Evolutionary conservation across 2,888 invertebrate species (phyloP).

Genomic region (Nemotelus nigrinus): DNA sequence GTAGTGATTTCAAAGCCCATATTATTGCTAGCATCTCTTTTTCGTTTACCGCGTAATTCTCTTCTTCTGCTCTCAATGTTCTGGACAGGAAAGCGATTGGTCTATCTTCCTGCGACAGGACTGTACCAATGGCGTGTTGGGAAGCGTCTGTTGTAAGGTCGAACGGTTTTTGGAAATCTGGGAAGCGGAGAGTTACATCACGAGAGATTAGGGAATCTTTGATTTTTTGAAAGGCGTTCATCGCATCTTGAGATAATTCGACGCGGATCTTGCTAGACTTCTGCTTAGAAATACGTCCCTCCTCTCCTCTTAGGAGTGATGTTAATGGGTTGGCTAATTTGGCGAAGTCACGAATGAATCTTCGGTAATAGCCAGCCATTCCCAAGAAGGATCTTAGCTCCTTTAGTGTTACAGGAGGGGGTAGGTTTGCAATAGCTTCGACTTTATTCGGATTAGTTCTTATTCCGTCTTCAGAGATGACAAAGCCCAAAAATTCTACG

Average conservation of each 20-base stretch:
- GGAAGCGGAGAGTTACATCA: too few species aligned
- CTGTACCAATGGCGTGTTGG: not conserved
- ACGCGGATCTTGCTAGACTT: not conserved
- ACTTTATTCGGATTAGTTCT: conserved; percentile 27
- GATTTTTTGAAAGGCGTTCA: not conserved
- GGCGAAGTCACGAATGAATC: not conserved
- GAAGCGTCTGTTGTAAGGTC: not conserved
- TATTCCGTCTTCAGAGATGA: conserved; percentile 24
- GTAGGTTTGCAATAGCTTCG: conserved; percentile 26
- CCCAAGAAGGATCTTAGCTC: conserved; percentile 16
- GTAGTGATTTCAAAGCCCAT: not conserved
- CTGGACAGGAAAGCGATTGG: not conserved
- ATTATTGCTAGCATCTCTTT: conserved; percentile 10
- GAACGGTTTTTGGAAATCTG: too few species aligned
- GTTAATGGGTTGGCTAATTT: not conserved
- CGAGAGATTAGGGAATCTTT: not conserved
- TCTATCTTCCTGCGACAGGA: not conserved
- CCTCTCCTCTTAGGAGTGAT: conserved; percentile 25
- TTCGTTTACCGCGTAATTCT: not conserved
- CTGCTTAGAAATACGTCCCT: not conserved
- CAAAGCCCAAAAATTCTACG: conserved; percentile 27
- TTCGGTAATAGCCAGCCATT: not conserved
- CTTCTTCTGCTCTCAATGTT: not conserved
- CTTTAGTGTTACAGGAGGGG: conserved; percentile 14
- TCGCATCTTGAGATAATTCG: not conserved